Percentiles rank a stretch among this genome's conserved stretches.
These are phyloP conservation scores for Odobenus rosmarus DNA, from an alignment of 2,113 vertebrate genomes.

Conservation along the genomic window DNA sequence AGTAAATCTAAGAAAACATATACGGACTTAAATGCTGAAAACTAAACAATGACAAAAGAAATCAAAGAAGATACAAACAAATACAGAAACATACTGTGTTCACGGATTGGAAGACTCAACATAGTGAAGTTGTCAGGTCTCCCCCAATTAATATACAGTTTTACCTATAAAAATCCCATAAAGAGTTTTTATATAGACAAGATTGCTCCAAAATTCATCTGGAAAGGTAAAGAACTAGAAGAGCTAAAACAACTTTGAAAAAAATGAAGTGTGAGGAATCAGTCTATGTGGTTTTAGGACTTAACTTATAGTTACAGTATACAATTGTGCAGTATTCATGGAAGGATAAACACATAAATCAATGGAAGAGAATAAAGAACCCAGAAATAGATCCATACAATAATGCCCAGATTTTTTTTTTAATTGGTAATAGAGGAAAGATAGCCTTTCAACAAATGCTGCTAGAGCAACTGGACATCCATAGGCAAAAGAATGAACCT, in stretches of 20 bases:
- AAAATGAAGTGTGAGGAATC: neutral
- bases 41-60: neutral
- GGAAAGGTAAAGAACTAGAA: slow-evolving; percentile 7
- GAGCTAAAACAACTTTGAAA: neutral
- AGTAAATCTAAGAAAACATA: neutral
- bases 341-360: neutral
- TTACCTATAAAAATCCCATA: neutral
- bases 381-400: neutral
- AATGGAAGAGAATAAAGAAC: neutral
- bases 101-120: neutral
- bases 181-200: neutral
- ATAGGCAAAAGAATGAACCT: neutral
- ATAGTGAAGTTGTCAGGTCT: neutral
- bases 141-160: neutral
- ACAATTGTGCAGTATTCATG: neutral
- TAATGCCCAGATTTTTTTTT: neutral
- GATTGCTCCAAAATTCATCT: neutral
- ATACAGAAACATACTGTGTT: neutral
- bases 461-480: neutral
- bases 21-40: neutral
- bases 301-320: neutral
- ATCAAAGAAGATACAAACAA: neutral
- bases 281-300: neutral
- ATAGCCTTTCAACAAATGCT: neutral
- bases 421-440: neutral